Conservation (phyloP, 92 coral and sea anemone genomes). For the Zoanthus sociatus region DNA sequence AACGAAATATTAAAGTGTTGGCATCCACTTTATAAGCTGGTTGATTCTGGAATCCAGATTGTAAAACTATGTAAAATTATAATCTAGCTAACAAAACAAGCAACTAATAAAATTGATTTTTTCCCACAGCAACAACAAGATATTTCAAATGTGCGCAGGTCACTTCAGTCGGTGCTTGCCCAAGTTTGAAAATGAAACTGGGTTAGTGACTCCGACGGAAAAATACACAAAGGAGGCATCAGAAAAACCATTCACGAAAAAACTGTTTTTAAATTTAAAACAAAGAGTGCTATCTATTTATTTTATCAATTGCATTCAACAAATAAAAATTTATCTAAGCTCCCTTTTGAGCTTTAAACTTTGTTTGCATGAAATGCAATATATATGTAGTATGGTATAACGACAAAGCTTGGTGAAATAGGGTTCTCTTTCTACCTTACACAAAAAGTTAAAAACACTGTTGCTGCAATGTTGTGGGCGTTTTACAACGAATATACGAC, state of each 20-base stretch:
- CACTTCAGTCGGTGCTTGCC: slow-evolving; percentile 97
- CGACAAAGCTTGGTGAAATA: too few relatives aligned
- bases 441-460: too few relatives aligned
- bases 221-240: not conserved
- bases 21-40: too few relatives aligned
- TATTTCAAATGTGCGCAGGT: slow-evolving; percentile 96
- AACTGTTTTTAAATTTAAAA: not conserved
- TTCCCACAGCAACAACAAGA: slow-evolving; percentile 96
- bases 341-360: not conserved
- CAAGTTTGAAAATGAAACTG: slow-evolving; percentile 72
- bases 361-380: not conserved
- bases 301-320: not conserved
- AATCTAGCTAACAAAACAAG: not conserved
- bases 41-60: not conserved
- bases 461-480: too few relatives aligned
- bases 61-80: not conserved
- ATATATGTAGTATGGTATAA: not conserved
- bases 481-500: too few relatives aligned
- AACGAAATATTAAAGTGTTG: too few relatives aligned
- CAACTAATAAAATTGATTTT: not conserved
- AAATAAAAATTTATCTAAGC: not conserved
- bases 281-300: not conserved
- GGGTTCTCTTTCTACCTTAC: too few relatives aligned
- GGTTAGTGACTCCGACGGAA: not conserved
- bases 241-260: not conserved